Percentiles rank a stretch among this genome's conserved stretches.
Conservation (phyloP, 2,888 invertebrate species). For the Andrena flavipes region DNA sequence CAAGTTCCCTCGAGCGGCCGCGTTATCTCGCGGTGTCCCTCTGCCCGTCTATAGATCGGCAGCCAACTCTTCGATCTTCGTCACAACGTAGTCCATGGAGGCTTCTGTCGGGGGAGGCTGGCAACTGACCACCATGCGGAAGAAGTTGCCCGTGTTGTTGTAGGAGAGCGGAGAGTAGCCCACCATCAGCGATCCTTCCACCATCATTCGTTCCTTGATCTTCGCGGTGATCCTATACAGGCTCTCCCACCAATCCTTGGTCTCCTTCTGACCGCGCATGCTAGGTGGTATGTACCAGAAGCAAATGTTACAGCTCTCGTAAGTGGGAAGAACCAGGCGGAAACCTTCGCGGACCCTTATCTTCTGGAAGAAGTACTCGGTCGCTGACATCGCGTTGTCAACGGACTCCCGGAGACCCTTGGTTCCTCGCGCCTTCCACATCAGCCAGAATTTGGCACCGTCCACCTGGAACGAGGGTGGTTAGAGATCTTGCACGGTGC, state of each 20-base stretch:
- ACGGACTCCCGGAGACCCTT: slow-evolving; percentile 87
- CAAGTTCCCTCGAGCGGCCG: neutral
- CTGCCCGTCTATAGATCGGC: slow-evolving; percentile 72
- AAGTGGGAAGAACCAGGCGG: slow-evolving; percentile 87
- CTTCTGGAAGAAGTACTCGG: slow-evolving; percentile 86
- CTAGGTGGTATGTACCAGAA: slow-evolving; percentile 91
- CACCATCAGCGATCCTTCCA: slow-evolving; percentile 90
- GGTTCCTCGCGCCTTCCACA: slow-evolving; percentile 94
- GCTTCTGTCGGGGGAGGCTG: slow-evolving; percentile 87
- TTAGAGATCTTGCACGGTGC: neutral
- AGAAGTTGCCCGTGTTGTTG: slow-evolving; percentile 90
- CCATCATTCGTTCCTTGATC: slow-evolving; percentile 90
- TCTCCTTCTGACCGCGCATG: slow-evolving; percentile 84
- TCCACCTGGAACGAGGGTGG: slow-evolving; percentile 87
- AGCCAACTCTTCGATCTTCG: slow-evolving; percentile 88
- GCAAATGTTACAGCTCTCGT: slow-evolving; percentile 94
- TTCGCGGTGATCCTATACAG: slow-evolving; percentile 87
- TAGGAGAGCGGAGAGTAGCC: slow-evolving; percentile 90
- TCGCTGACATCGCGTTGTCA: slow-evolving; percentile 88
- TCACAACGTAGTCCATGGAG: slow-evolving; percentile 88
- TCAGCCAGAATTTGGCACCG: slow-evolving; percentile 96
- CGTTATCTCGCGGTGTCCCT: neutral
- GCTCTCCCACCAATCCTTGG: slow-evolving; percentile 86
- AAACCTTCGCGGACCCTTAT: slow-evolving; percentile 87
- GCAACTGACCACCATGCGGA: slow-evolving; percentile 91